These are phyloP conservation scores for Neodon shergylaensis DNA, from an alignment of 2,113 vertebrate genomes.

Conservation along the genomic window DNA sequence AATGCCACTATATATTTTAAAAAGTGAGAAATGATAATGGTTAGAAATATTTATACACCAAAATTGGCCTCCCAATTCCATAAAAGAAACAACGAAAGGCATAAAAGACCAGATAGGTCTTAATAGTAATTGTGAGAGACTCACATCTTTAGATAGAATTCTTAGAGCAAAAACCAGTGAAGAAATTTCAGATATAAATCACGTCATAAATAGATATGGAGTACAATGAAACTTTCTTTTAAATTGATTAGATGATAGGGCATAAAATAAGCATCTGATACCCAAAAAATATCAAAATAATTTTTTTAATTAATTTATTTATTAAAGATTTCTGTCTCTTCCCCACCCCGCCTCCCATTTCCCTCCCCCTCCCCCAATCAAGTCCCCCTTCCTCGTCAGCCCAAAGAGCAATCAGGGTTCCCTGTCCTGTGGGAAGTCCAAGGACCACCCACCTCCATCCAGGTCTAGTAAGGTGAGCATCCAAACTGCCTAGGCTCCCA, in stretches of 20 bases:
- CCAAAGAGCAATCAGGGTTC: too few relatives aligned
- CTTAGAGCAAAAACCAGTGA: background rate
- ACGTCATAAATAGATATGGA: background rate
- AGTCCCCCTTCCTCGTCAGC: too few relatives aligned
- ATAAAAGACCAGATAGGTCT: background rate
- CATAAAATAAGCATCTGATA: background rate
- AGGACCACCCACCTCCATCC: too few relatives aligned
- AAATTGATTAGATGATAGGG: background rate
- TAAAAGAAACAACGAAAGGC: background rate
- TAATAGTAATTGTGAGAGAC: background rate
- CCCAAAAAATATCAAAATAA: background rate
- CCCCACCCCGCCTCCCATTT: too few relatives aligned
- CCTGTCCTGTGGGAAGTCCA: too few relatives aligned
- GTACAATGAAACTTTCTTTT: background rate
- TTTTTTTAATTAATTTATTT: too few relatives aligned
- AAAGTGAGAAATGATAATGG: background rate
- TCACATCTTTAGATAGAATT: background rate
- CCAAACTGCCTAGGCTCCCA: too few relatives aligned
- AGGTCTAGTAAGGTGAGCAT: too few relatives aligned
- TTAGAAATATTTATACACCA: background rate
- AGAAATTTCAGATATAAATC: background rate
- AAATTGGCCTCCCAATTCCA: background rate
- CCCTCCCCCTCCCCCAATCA: too few relatives aligned
- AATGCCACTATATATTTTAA: too few relatives aligned
- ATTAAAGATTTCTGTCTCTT: too few relatives aligned